These are phyloP conservation scores for Forbesichthys papilliferus DNA, from an alignment of 2,113 vertebrate species.

Conservation along the genomic window DNA sequence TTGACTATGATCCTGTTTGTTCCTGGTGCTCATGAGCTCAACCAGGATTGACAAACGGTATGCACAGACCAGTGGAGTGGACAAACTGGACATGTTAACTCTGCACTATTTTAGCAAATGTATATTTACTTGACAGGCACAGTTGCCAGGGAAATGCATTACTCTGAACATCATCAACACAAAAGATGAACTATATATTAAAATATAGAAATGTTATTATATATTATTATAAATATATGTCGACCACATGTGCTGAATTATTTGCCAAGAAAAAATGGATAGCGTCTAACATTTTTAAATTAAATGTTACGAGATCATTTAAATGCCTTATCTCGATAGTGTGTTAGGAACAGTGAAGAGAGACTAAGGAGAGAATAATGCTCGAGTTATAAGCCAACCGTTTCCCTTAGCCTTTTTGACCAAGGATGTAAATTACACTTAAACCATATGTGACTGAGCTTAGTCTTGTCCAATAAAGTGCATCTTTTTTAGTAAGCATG, in stretches of 20 bases:
- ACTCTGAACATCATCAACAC: too few relatives aligned
- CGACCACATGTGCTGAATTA: too few relatives aligned
- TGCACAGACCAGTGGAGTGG: conserved; percentile 24
- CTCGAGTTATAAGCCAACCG: conserved; percentile 37
- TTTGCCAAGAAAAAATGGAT: too few relatives aligned
- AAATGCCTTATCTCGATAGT: too few relatives aligned
- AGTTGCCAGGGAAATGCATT: neutral
- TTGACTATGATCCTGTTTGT: conserved; percentile 30
- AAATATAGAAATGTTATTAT: too few relatives aligned
- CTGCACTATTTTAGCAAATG: neutral
- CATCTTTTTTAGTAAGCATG: neutral
- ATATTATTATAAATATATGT: too few relatives aligned
- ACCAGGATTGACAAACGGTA: neutral
- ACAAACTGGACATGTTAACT: conserved; percentile 30
- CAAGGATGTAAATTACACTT: conserved; percentile 32
- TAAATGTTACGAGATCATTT: too few relatives aligned
- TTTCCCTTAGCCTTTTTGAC: conserved; percentile 18
- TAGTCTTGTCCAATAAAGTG: neutral
- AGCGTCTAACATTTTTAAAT: too few relatives aligned
- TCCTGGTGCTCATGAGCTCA: conserved; percentile 1
- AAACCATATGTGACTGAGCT: neutral
- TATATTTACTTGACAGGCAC: neutral
- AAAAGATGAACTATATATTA: too few relatives aligned
- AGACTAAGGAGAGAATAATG: neutral
- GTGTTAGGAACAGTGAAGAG: too few relatives aligned